Evolutionary conservation across 2,888 invertebrate species (phyloP).

Genomic region (Camptogramma bilineatum): DNA sequence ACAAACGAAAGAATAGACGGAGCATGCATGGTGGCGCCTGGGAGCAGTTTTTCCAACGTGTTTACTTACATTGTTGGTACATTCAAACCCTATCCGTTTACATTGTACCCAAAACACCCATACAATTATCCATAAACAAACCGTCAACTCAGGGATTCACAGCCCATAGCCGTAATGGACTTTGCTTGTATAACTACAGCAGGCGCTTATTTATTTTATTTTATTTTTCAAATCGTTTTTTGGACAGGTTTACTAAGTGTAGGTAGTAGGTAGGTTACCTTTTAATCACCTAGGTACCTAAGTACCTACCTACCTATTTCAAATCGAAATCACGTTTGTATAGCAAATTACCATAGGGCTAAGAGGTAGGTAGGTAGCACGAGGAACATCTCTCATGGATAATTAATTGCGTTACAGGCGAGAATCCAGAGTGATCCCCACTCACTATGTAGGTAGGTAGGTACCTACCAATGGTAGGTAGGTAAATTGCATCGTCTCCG

Average conservation of each 20-base stretch:
- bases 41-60: not conserved
- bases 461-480: no score
- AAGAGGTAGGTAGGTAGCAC: conserved; percentile 1
- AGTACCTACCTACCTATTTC: not conserved
- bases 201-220: conserved; percentile 22
- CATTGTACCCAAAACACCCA: conserved; percentile 28
- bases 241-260: not conserved
- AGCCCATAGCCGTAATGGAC: conserved; percentile 15
- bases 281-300: not conserved
- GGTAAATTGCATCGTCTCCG: conserved; percentile 30
- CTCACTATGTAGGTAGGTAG: not conserved
- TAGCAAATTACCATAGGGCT: not conserved
- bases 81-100: conserved; percentile 11
- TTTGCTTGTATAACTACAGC: conserved; percentile 17
- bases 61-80: not conserved
- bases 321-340: not conserved
- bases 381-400: conserved; percentile 1
- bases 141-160: conserved; percentile 31
- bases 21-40: not conserved
- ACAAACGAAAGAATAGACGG: not conserved
- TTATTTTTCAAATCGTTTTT: conserved; percentile 1
- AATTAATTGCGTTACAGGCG: conserved; percentile 11
- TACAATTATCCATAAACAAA: conserved; percentile 31
- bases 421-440: conserved; percentile 13
- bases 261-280: not conserved